Conservation (phyloP, 2,888 invertebrate species). For the Archips xylosteana region DNA sequence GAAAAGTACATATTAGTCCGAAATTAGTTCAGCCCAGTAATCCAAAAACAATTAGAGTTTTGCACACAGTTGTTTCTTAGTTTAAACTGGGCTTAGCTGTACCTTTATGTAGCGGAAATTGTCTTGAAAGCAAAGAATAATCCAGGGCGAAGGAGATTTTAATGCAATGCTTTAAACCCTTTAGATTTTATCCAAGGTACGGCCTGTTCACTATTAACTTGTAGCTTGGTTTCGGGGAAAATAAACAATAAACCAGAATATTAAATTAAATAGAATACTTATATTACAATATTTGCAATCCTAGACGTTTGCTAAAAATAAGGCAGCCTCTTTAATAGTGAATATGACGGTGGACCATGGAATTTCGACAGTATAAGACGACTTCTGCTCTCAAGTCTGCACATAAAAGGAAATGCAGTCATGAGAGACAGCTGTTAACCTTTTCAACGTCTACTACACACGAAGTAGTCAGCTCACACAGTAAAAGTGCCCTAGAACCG, state of each 20-base stretch:
- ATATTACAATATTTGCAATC: not conserved
- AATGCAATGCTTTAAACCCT: conserved; percentile 4
- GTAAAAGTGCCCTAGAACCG: not conserved
- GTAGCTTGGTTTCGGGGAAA: no score
- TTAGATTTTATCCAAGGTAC: conserved; percentile 3
- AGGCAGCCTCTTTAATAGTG: not conserved
- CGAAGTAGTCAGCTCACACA: not conserved
- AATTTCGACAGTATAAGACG: not conserved
- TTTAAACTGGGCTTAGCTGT: not conserved
- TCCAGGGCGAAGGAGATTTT: not conserved
- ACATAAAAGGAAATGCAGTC: not conserved
- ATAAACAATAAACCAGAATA: no score
- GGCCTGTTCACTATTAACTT: not conserved
- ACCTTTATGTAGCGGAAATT: not conserved
- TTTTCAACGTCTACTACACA: not conserved
- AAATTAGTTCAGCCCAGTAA: conserved; percentile 1
- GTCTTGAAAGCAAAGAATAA: not conserved
- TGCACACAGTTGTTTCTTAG: not conserved
- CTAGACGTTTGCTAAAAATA: not conserved
- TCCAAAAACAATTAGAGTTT: not conserved
- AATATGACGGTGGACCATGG: not conserved
- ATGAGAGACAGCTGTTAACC: not conserved
- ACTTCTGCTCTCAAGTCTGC: not conserved
- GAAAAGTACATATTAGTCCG: not conserved
- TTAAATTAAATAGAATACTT: no score